A percentile compares a stretch with the other conserved stretches of the same genome.
These are phyloP conservation scores for Gortyna flavago DNA, from an alignment of 2,888 invertebrate species.

Conservation along the genomic window DNA sequence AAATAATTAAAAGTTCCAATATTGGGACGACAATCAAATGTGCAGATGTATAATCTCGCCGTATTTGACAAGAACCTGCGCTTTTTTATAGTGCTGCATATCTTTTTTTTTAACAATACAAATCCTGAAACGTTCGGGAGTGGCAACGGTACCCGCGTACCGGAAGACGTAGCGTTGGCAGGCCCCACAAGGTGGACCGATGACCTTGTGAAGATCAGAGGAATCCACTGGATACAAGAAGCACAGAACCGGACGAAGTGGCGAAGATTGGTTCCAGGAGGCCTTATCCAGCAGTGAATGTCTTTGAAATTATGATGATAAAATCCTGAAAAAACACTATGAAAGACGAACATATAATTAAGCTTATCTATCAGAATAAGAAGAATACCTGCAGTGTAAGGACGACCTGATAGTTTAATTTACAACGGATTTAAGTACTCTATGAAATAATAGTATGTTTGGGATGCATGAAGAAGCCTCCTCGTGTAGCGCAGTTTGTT, in stretches of 20 bases:
- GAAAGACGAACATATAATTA: background rate
- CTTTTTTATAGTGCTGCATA: background rate
- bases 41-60: background rate
- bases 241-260: background rate
- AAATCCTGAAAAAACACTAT: background rate
- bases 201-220: background rate
- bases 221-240: background rate
- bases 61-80: background rate
- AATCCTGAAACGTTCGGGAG: background rate
- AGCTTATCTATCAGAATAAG: background rate
- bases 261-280: background rate
- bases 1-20: background rate
- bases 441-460: background rate
- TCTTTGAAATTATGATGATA: background rate
- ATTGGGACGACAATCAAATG: background rate
- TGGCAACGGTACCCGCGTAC: background rate
- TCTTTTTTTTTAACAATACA: background rate
- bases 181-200: background rate
- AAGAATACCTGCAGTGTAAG: background rate
- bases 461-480: too few species aligned
- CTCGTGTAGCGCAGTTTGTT: too few species aligned
- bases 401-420: too few species aligned
- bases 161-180: background rate
- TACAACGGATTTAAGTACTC: too few species aligned
- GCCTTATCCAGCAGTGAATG: background rate